Conservation (phyloP, 2,888 invertebrate species). For the Synanthedon formicaeformis region DNA sequence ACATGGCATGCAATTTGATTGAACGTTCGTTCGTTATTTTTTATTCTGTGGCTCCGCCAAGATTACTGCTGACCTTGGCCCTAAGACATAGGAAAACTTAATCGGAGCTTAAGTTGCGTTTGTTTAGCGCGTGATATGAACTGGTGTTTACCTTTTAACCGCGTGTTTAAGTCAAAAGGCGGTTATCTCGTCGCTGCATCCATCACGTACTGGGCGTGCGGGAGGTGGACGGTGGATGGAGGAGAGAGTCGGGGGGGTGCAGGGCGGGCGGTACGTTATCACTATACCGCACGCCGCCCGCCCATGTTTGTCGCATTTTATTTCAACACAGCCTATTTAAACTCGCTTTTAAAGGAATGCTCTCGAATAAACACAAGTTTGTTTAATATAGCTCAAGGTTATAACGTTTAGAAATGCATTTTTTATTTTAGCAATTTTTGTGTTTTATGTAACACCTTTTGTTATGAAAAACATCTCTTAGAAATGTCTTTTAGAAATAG, state of each 20-base stretch:
- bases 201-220: constrained; percentile 8
- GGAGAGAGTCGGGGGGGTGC: too few relatives aligned
- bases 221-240: constrained; percentile 2
- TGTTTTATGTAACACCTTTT: too few relatives aligned
- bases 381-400: too few relatives aligned
- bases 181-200: constrained; percentile 11
- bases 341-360: not conserved
- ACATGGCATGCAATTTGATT: too few relatives aligned
- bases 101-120: not conserved
- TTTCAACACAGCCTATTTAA: constrained; percentile 16
- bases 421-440: too few relatives aligned
- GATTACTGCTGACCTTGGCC: too few relatives aligned
- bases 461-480: too few relatives aligned
- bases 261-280: constrained; percentile 20
- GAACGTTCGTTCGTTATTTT: too few relatives aligned
- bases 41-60: too few relatives aligned
- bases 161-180: constrained; percentile 7
- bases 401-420: too few relatives aligned
- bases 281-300: constrained; percentile 25
- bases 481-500: too few relatives aligned
- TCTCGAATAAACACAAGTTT: not conserved
- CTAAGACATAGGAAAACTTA: not conserved
- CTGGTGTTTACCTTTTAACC: constrained; percentile 7
- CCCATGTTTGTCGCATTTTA: constrained; percentile 25
- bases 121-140: not conserved